phyloP scores from a whole-genome alignment of 2,888 invertebrate genomes.

The Gymnosoma rotundatum region DNA sequence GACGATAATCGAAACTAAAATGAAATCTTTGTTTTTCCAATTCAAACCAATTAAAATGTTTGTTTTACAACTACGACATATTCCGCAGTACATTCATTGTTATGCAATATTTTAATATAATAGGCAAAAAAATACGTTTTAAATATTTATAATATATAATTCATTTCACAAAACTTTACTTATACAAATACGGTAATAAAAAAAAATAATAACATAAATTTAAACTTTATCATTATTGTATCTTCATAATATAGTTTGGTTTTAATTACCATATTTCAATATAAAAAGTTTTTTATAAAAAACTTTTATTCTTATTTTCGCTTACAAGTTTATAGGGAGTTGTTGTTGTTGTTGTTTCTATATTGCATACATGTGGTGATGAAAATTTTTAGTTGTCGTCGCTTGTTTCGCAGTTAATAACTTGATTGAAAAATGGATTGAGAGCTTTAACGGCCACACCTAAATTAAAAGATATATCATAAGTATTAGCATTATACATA shows the following conservation, averaged over 20 bases:
- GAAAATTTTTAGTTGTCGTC: slow-evolving; percentile 76
- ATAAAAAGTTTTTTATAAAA: slow-evolving; percentile 32
- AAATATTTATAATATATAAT: slow-evolving; percentile 9
- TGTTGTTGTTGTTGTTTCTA: neutral
- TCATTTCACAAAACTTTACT: slow-evolving; percentile 24
- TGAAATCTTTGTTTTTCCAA: slow-evolving; percentile 1
- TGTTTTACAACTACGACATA: slow-evolving; percentile 38
- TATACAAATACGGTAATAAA: slow-evolving; percentile 45
- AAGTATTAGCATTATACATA: neutral
- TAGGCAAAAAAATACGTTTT: slow-evolving; percentile 48
- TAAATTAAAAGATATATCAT: slow-evolving; percentile 65
- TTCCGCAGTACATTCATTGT: slow-evolving; percentile 48
- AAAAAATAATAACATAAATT: slow-evolving; percentile 36
- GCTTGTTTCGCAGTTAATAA: slow-evolving; percentile 78
- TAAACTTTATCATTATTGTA: slow-evolving; percentile 44
- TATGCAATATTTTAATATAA: slow-evolving; percentile 41
- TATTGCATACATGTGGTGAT: slow-evolving; percentile 40
- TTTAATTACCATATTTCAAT: slow-evolving; percentile 39
- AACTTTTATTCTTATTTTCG: slow-evolving; percentile 7
- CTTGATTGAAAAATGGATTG: slow-evolving; percentile 79
- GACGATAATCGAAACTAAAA: neutral
- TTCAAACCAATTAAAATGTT: slow-evolving; percentile 4
- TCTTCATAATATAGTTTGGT: slow-evolving; percentile 20
- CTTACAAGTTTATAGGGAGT: slow-evolving; percentile 28
- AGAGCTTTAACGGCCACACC: slow-evolving; percentile 81